These are phyloP conservation scores for Zaprionus vittiger DNA, from an alignment of 1,140 invertebrate genomes.

Conservation along the genomic window DNA sequence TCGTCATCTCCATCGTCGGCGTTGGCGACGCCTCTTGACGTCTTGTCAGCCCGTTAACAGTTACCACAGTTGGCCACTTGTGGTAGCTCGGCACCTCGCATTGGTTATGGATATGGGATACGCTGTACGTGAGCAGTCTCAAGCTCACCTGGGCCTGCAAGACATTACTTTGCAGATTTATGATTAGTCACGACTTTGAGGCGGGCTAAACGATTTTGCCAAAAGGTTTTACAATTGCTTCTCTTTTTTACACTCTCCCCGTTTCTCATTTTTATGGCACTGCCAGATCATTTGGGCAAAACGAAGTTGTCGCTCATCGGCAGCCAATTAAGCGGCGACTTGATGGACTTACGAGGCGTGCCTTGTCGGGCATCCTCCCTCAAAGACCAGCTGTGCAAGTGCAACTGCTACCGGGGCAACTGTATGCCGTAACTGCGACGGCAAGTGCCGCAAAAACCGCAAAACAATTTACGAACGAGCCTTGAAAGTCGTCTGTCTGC, in stretches of 20 bases:
- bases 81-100: constrained; percentile 26
- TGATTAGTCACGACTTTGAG: constrained; percentile 75
- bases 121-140: constrained; percentile 15
- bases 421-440: neutral
- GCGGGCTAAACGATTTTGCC: constrained; percentile 44
- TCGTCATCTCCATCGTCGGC: constrained; percentile 12
- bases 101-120: constrained; percentile 16
- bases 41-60: constrained; percentile 51
- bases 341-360: constrained; percentile 65
- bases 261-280: constrained; percentile 36
- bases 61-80: constrained; percentile 28
- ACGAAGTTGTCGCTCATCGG: constrained; percentile 56
- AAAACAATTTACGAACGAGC: constrained; percentile 39
- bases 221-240: constrained; percentile 32
- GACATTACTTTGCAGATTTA: constrained; percentile 57
- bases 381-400: constrained; percentile 12
- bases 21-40: constrained; percentile 30
- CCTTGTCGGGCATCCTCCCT: neutral
- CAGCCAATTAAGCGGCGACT: constrained; percentile 68
- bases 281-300: constrained; percentile 37
- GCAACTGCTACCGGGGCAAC: constrained; percentile 4
- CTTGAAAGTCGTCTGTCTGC: constrained; percentile 19
- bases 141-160: neutral
- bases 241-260: neutral
- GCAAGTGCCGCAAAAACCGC: constrained; percentile 11